Percentiles rank a stretch among this genome's conserved stretches.
These are phyloP conservation scores for Aeoliscus strigatus DNA, from an alignment of 2,797 vertebrate species.

Conservation along the genomic window DNA sequence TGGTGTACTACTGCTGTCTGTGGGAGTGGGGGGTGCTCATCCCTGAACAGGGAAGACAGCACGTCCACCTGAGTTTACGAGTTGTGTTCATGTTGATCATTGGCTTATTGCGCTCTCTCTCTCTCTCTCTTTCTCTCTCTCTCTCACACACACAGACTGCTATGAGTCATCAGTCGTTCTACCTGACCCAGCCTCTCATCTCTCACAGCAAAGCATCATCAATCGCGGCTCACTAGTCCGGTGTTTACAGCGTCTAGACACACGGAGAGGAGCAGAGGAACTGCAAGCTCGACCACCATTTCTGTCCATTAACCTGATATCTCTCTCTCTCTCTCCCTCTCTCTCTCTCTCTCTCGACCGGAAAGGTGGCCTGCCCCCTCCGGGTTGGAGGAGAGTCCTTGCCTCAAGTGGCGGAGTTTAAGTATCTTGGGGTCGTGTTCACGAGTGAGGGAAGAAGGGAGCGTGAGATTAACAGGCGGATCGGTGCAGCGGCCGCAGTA, in stretches of 20 bases:
- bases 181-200: conserved; percentile 33
- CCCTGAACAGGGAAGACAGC: no score
- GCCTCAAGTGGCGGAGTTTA: no score
- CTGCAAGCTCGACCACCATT: conserved; percentile 59
- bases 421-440: no score
- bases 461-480: no score
- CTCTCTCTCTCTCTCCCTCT: no score
- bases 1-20: conserved; percentile 53
- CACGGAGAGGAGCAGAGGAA: conserved; percentile 37
- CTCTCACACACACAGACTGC: conserved; percentile 21
- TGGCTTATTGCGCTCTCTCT: conserved; percentile 14
- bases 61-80: conserved; percentile 34
- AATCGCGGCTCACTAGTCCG: conserved; percentile 51
- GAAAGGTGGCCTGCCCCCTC: no score
- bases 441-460: no score
- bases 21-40: no score
- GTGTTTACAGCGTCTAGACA: conserved; percentile 71
- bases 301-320: conserved; percentile 62
- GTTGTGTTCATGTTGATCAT: conserved; percentile 32
- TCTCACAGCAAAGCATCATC: conserved; percentile 50
- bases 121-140: conserved; percentile 2
- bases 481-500: no score
- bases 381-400: no score
- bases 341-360: no score
- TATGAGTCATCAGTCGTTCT: conserved; percentile 49